phyloP scores from a whole-genome alignment of 2,888 invertebrate species.

The Cryptocephalus primarius region DNA sequence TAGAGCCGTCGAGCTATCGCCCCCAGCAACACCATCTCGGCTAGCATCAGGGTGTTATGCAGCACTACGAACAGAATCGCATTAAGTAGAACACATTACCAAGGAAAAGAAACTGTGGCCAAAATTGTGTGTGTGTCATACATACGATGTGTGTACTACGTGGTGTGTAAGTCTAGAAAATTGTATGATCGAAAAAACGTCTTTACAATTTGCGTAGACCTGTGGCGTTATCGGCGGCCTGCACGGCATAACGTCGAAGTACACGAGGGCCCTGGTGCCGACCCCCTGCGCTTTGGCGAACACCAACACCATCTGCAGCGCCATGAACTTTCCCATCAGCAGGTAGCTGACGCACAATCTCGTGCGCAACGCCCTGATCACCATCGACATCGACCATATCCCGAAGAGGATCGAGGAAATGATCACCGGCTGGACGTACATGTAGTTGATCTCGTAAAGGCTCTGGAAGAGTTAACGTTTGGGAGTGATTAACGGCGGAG shows the following conservation, averaged over 20 bases:
- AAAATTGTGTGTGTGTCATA: too few species aligned
- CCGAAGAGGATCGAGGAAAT: constrained; percentile 54
- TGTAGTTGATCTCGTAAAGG: constrained; percentile 45
- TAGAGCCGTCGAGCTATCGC: constrained; percentile 53
- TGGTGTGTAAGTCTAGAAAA: too few species aligned
- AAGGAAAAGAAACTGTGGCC: too few species aligned
- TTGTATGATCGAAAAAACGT: too few species aligned
- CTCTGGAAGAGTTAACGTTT: constrained; percentile 34
- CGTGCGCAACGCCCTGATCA: constrained; percentile 43
- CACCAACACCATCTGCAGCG: constrained; percentile 52
- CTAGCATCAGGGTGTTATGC: constrained; percentile 52
- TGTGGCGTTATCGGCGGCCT: constrained; percentile 52
- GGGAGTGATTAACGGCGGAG: constrained; percentile 1
- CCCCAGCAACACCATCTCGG: constrained; percentile 58
- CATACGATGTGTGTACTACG: too few species aligned
- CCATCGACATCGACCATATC: constrained; percentile 59
- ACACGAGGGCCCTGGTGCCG: constrained; percentile 45
- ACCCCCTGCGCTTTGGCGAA: constrained; percentile 58
- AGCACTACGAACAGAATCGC: constrained; percentile 45
- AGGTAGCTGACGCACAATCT: constrained; percentile 32
- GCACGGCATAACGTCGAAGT: constrained; percentile 48
- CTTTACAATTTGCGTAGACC: constrained; percentile 57
- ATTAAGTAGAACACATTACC: too few species aligned
- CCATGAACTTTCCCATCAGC: constrained; percentile 43
- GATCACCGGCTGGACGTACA: constrained; percentile 55